Conservation (phyloP, 1,140 invertebrate genomes). For the Anagrus nilaparvatae region DNA sequence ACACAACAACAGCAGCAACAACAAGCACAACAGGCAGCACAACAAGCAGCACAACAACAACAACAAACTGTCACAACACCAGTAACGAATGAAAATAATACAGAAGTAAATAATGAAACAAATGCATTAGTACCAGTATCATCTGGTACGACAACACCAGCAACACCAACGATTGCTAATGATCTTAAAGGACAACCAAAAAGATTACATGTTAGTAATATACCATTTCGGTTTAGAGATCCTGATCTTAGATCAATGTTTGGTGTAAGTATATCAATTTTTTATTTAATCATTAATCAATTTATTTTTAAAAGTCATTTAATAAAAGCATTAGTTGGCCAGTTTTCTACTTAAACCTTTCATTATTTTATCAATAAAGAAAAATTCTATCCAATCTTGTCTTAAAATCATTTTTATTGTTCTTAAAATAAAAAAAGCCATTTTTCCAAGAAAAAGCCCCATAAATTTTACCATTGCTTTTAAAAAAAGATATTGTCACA, state of each 20-base stretch:
- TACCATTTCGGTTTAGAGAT: conserved; percentile 97
- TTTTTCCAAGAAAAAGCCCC: too few relatives aligned
- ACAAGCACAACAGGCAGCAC: conserved; percentile 38
- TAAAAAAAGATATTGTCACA: too few relatives aligned
- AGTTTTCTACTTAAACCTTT: too few relatives aligned
- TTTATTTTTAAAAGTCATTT: too few relatives aligned
- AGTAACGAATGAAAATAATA: conserved; percentile 29
- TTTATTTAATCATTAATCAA: too few relatives aligned
- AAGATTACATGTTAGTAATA: conserved; percentile 92
- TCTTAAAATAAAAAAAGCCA: too few relatives aligned
- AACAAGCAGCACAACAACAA: conserved; percentile 36
- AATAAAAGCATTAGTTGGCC: too few relatives aligned
- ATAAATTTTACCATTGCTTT: too few relatives aligned
- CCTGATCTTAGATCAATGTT: conserved; percentile 95
- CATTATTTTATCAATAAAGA: too few relatives aligned
- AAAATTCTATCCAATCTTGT: too few relatives aligned
- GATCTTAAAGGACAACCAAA: conserved; percentile 64
- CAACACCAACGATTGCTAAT: conserved; percentile 34
- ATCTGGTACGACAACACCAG: conserved; percentile 41
- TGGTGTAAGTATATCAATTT: conserved; percentile 64
- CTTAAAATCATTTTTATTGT: too few relatives aligned
- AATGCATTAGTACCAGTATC: conserved; percentile 35
- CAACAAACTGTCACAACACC: conserved; percentile 27
- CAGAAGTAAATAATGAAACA: conserved; percentile 30
- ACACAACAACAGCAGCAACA: too few relatives aligned